phyloP scores from a whole-genome alignment of 2,888 invertebrate species.

The Pristionchus mayeri region DNA sequence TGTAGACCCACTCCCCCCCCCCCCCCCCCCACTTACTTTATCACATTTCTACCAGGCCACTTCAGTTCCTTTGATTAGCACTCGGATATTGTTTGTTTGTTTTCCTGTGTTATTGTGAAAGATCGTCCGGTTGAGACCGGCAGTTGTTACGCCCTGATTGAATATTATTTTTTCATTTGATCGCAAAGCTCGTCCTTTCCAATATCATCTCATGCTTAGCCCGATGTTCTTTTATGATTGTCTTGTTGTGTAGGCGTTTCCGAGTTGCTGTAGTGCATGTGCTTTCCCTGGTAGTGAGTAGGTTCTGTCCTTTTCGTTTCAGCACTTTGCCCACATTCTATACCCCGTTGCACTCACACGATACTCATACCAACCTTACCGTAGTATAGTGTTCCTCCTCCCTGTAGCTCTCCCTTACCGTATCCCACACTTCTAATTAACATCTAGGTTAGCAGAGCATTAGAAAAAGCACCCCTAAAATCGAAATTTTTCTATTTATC shows the following conservation, averaged over 20 bases:
- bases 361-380: slow-evolving; percentile 3
- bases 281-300: background rate
- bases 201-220: background rate
- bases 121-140: background rate
- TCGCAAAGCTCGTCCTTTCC: background rate
- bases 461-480: background rate
- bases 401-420: background rate
- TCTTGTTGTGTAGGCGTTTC: background rate
- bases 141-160: background rate
- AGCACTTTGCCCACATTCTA: background rate
- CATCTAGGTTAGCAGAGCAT: slow-evolving; percentile 13
- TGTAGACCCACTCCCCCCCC: background rate
- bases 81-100: background rate
- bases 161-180: background rate
- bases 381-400: background rate
- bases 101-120: background rate
- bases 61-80: background rate
- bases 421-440: slow-evolving; percentile 19
- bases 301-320: background rate
- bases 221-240: background rate
- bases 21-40: background rate
- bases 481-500: background rate
- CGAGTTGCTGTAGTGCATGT: slow-evolving; percentile 30
- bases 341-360: slow-evolving; percentile 5
- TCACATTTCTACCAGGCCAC: background rate